Evolutionary conservation across 2,888 invertebrate species (phyloP), one percentile per base, ranked within the genome.

Genomic region (Nesidiocoris tenuis): DNA sequence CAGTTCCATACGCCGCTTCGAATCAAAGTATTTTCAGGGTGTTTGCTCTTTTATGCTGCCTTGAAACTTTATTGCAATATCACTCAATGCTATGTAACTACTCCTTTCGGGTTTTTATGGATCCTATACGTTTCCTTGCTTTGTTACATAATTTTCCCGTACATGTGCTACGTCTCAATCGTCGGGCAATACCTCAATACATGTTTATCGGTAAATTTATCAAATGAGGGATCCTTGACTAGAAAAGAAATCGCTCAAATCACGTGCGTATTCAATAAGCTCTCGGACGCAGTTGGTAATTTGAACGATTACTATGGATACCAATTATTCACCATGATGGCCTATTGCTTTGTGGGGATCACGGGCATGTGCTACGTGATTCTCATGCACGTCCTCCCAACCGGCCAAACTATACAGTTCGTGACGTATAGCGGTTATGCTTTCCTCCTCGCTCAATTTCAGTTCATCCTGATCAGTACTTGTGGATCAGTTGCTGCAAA

Each of bases 291-390:
- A 3, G 59, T 19, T 3, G 17, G n/a, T 9, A n/a, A 59, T 9
- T 59, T 59, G 59, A 59, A 59, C 18, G n/a, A 59, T 5, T 59
- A 18, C 18, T 59, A 59, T n/a, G 59, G 59, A 59, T n/a, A 18
- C 59, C 59, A 59, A 59, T n/a, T 59, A 5, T 59, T 59, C 18
- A n/a, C 59, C 5, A 59, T 16, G 18, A 59, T 59, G 3, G 5
- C 17, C 2, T 59, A 59, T 59, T 59, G 59, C 59, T 59, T 59
- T 16, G 3, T 59, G 7, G 59, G 59, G 59, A 59, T 59, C 59
- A 59, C 59, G 3, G 59, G 59, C n/a, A 16, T 5, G n/a, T 9
- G n/a, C n/a, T 59, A 59, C n/a, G n/a, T 59, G 7, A 59, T 59
- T 39, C 39, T 39, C 3, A 39, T 39, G 39, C 39, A 39, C 39